Base-by-base conservation (phyloP, 2,113 vertebrate genomes). In the Ailuropoda melanoleuca region DNA sequence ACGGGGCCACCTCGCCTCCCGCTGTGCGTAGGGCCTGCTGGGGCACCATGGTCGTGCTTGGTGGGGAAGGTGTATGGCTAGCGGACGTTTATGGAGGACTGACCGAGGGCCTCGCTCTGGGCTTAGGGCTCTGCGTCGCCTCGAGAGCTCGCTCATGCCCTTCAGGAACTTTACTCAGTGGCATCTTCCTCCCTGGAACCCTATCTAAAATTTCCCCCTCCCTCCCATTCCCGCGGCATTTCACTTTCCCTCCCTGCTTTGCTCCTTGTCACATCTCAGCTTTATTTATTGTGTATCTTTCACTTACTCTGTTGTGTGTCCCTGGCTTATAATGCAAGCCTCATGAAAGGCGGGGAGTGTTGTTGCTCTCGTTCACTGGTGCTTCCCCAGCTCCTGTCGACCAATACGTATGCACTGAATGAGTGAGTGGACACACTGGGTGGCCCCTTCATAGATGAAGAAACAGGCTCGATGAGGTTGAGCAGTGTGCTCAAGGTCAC, bases 401-500 rank as follows among this genome's bases (percentile, higher is more conserved):
- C 53, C 53, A 21, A 3, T 11, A 50, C 23, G 10, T 2, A 19
- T 0, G 6, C n/a, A n/a, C 0, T 26, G 50, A 64, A 39, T n/a
- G 50, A n/a, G 34, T 15, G 34, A 29, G 56, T 1, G 70, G 26
- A 64, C 70, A 8, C 24, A 7, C 84, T 3, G 11, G 26, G 43
- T 37, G 77, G 77, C 48, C 55, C 46, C 50, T 60, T 74, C 17
- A 10, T 4, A 37, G 48, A 62, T 21, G 43, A 82, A 62, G 53
- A 37, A 43, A 56, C 15, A n/a, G 77, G 92, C 48, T 82, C 64
- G 4, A 21, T 8, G 29, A 70, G 37, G 17, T 31, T 31, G 31
- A 70, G 46, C 24, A 19, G 6, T 3, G 23, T 55, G 48, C 34
- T 62, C 24, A 53, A 24, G 58, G 48, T 75, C 87, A 43, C 34